Percentiles rank a stretch among this genome's conserved stretches.
Evolutionary conservation across 2,113 vertebrate species (phyloP).

Genomic region (Loxodonta africana): DNA sequence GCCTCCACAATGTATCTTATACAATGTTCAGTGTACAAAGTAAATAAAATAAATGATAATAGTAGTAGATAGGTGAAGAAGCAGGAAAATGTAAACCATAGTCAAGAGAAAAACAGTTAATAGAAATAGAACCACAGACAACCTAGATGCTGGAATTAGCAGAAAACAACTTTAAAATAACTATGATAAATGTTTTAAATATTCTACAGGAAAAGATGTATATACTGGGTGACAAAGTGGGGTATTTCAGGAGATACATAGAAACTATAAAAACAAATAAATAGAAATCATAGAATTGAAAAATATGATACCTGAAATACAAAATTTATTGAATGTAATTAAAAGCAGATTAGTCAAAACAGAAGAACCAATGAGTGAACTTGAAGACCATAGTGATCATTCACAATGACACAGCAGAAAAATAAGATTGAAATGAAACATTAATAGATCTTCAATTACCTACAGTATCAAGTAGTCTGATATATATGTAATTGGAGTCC

Average conservation of each 20-base stretch:
- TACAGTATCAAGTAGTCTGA: neutral
- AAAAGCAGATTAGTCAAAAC: neutral
- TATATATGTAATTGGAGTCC: neutral
- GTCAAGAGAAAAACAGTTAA: no score
- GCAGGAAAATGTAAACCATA: neutral
- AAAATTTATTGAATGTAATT: neutral
- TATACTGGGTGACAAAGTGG: no score
- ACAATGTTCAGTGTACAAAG: neutral
- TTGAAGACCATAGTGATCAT: neutral
- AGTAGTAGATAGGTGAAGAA: neutral
- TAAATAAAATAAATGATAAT: neutral
- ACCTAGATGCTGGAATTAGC: no score
- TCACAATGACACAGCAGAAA: neutral
- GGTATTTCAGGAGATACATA: no score
- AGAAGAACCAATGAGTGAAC: neutral
- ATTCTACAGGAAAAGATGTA: no score
- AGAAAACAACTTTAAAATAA: no score
- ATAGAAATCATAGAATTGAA: neutral
- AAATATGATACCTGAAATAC: neutral
- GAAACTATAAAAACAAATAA: no score
- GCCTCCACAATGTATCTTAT: neutral
- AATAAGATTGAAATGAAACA: neutral
- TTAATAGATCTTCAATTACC: neutral
- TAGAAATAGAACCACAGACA: no score
- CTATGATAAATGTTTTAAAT: no score